Conservation (phyloP, 2,113 vertebrate species). For the Prochilodus magdalenae region DNA sequence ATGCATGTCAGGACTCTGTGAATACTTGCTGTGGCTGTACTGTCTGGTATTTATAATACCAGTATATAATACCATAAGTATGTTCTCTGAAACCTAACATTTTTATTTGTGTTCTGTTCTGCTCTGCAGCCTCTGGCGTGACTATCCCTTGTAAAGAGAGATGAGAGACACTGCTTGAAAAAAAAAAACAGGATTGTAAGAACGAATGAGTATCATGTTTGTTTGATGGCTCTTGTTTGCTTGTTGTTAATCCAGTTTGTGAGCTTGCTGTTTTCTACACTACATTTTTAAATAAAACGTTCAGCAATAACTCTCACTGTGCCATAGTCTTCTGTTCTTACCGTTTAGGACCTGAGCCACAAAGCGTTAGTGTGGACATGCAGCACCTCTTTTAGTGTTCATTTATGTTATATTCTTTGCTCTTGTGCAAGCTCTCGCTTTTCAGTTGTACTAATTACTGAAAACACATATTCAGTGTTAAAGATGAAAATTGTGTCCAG, state of each 20-base stretch:
- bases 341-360: background rate
- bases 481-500: too few relatives aligned
- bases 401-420: background rate
- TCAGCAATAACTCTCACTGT: too few relatives aligned
- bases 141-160: constrained; percentile 70
- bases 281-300: constrained; percentile 47
- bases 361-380: background rate
- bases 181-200: background rate
- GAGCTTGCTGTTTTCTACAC: constrained; percentile 39
- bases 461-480: too few relatives aligned
- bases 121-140: constrained; percentile 75
- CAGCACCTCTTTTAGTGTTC: background rate
- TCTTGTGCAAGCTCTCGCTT: too few relatives aligned
- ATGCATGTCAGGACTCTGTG: background rate
- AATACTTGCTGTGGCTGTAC: background rate
- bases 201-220: background rate
- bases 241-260: background rate
- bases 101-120: constrained; percentile 33
- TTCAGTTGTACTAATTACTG: too few relatives aligned
- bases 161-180: constrained; percentile 18
- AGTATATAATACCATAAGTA: background rate
- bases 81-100: background rate
- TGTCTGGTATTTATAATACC: background rate
- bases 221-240: constrained; percentile 15
- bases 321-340: constrained; percentile 7